Conservation (phyloP, 2,888 invertebrate species). For the Athalia cordata region DNA sequence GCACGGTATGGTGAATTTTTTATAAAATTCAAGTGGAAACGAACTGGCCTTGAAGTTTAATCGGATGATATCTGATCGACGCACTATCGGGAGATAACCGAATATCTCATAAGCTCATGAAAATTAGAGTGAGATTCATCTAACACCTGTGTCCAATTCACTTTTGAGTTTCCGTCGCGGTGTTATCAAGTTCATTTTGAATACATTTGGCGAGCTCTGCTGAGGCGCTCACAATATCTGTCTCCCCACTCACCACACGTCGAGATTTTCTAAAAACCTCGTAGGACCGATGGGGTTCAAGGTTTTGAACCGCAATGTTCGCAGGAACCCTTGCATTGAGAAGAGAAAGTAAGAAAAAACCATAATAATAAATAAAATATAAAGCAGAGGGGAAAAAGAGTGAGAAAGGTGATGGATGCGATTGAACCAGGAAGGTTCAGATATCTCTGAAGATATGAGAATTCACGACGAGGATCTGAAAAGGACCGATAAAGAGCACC, state of each 20-base stretch:
- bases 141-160: neutral
- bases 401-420: slow-evolving; percentile 40
- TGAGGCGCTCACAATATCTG: too few species aligned
- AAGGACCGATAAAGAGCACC: slow-evolving; percentile 25
- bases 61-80: neutral
- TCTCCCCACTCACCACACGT: slow-evolving; percentile 2
- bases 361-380: neutral
- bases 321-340: slow-evolving; percentile 1
- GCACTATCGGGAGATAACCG: neutral
- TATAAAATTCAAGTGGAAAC: slow-evolving; percentile 11
- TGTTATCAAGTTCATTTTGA: neutral
- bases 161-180: neutral
- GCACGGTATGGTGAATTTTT: neutral
- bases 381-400: neutral
- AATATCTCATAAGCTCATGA: slow-evolving; percentile 28
- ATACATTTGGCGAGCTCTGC: neutral
- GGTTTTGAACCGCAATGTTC: slow-evolving; percentile 20
- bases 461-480: slow-evolving; percentile 19
- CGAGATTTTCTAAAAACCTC: neutral
- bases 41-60: neutral
- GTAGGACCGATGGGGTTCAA: slow-evolving; percentile 9
- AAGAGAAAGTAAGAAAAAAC: neutral
- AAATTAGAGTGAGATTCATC: neutral
- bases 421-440: slow-evolving; percentile 26
- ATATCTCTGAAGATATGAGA: slow-evolving; percentile 43